Evolutionary conservation across 2,888 invertebrate species (phyloP).

Genomic region (Oscheius sp.): DNA sequence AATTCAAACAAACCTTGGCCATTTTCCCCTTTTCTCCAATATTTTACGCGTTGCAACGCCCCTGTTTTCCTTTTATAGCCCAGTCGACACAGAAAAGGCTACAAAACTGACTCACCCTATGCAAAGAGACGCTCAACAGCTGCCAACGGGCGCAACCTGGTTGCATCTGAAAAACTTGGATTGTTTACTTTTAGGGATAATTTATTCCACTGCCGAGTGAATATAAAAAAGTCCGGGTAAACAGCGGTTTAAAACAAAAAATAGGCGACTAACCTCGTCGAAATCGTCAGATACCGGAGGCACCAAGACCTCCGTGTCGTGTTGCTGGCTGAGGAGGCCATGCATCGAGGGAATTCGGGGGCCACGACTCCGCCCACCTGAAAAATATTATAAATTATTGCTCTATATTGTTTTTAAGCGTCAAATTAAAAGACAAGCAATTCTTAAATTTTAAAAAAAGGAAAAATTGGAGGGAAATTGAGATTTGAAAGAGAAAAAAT

Average conservation of each 20-base stretch:
- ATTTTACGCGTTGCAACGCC: background rate
- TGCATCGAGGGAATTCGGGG: slow-evolving; percentile 27
- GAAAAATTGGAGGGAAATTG: background rate
- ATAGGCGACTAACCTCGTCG: slow-evolving; percentile 24
- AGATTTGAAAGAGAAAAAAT: background rate
- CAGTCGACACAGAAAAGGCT: background rate
- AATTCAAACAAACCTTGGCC: background rate
- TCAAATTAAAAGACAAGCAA: background rate
- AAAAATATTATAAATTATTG: slow-evolving; percentile 5
- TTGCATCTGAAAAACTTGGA: slow-evolving; percentile 33
- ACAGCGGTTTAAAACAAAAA: background rate
- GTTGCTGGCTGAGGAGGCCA: slow-evolving; percentile 1
- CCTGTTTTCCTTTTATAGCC: background rate
- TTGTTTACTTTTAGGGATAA: background rate
- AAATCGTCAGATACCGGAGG: slow-evolving; percentile 34
- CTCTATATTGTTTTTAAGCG: no score
- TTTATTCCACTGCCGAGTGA: background rate
- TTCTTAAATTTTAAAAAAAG: background rate
- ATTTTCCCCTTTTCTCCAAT: background rate
- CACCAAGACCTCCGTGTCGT: slow-evolving; percentile 33
- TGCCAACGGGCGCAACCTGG: slow-evolving; percentile 58
- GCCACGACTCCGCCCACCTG: slow-evolving; percentile 20
- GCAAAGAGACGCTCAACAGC: slow-evolving; percentile 69
- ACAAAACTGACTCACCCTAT: slow-evolving; percentile 62
- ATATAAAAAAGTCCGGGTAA: background rate